Evolutionary conservation across 2,888 invertebrate genomes (phyloP), one percentile per base, ranked within the genome.

Genomic region (Eustalomyia histrio): DNA sequence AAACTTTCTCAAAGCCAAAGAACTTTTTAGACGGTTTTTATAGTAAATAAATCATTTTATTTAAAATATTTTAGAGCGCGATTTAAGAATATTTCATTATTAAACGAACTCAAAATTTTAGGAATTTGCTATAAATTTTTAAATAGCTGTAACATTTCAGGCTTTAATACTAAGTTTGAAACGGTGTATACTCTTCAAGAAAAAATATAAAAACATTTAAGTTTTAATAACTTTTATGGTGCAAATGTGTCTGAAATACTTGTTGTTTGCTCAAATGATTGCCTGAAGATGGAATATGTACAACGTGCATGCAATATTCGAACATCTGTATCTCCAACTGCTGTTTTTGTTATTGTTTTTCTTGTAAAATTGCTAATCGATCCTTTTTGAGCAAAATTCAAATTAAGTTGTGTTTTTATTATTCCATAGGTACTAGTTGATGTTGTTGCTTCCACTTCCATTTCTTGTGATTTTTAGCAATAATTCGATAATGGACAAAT

Each of bases 401-500:
- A 74, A 74, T 74, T 74, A 74, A 74, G 65, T 74, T 75, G 74
- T 33, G 60, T 76, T 33, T 60, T 67, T 55, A 67, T 67, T 43
- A 43, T 24, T 67, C n/a, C n/a, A 29, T 29, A 29, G 29, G 29
- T 29, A 29, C 29, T 4, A 29, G 39, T 39, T 67, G 21, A 2
- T 53, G 12, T 55, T 67, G 10, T 21, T 39, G 5, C 17, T 52
- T n/a, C n/a, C n/a, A n/a, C 2, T 39, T 58, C 50, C 39, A 47
- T 33, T 68, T 76, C 55, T 68, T 76, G 55, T 68, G 75, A 76
- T 76, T 68, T 76, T 50, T 39, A 43, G 61, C 75, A 76, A 76
- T 76, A 76, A 76, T 76, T 76, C 75, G 75, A 61, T 76, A 76
- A 76, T 76, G 75, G 75, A 61, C 75, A 76, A 65, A 65, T 74